Base-by-base conservation (phyloP, 2,888 invertebrate species). In the Aplocera efformata region DNA sequence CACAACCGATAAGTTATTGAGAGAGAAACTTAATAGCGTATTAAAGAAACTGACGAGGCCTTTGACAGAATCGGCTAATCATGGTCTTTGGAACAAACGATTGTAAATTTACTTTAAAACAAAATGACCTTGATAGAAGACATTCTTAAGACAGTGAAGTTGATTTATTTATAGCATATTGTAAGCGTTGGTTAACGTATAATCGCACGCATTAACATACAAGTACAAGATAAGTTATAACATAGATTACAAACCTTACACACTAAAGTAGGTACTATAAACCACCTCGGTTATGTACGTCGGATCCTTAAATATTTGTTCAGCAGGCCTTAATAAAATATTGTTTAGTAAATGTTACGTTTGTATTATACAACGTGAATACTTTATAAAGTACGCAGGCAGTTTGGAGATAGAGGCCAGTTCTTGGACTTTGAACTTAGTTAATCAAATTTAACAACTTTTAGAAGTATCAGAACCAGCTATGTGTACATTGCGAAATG, bases 1-100 rank as follows among this genome's bases (percentile, higher is more conserved):
- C 26, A 5, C 10, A 11, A 27, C 10, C 35, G 36, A 42, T 47
- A 39, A 33, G 38, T 26, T 42, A 32, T 46, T 39, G 32, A 39
- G 39, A 35, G 10, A n/a, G 30, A 22, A 37, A 26, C 28, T 29
- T 40, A 33, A 40, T 29, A 28, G 22, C 23, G 28, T 29, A 10
- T 27, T 11, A 29, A 23, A 33, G 20, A 33, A 21, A 20, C 10
- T 37, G 33, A 25, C 21, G 13, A n/a, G 13, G 29, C 25, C 26
- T 9, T 33, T 33, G 11, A 11, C 10, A n/a, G 20, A 9, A 28
- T 13, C 21, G 11, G n/a, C 35, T 40, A 32, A 44, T 44, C 44
- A 35, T 23, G 26, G 27, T 11, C 11, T 30, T 30, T 29, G n/a
- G 25, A 25, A 29, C n/a, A 37, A 33, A 22, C 29, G 21, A 32